phyloP scores from a whole-genome alignment of 2,113 vertebrate genomes.

The Mormoops blainvillei region DNA sequence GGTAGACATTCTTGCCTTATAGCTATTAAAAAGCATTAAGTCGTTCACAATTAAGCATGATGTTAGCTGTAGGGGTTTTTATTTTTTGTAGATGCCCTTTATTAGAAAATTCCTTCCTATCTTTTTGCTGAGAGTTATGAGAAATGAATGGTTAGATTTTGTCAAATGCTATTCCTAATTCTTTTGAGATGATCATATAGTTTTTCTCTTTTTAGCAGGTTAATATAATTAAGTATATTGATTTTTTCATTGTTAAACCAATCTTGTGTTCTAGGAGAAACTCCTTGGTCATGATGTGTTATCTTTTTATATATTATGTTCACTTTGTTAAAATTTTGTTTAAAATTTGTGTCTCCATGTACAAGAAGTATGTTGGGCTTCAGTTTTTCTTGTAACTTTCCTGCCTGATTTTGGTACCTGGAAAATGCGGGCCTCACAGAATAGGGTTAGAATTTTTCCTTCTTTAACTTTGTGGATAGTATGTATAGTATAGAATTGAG shows the following conservation, averaged over 20 bases:
- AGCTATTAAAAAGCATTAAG: neutral
- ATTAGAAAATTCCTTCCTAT: neutral
- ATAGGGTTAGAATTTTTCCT: neutral
- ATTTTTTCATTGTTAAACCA: neutral
- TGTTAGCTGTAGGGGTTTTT: neutral
- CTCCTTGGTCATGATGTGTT: neutral
- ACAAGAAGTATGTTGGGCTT: neutral
- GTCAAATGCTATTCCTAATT: neutral
- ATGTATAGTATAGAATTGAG: neutral
- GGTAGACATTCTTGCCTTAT: neutral
- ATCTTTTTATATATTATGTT: neutral
- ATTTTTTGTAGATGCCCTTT: neutral
- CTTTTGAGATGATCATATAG: neutral
- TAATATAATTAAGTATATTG: neutral
- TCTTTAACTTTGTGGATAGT: neutral
- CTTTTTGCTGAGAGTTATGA: neutral
- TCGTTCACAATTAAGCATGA: neutral
- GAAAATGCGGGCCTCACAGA: neutral
- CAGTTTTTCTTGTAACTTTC: neutral
- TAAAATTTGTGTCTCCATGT: neutral
- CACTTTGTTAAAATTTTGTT: neutral
- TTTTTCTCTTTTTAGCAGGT: neutral
- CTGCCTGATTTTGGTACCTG: neutral
- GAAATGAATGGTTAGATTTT: neutral
- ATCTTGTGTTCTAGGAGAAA: neutral